Evolutionary conservation across 2,888 invertebrate species (phyloP), one percentile per base, ranked within the genome.

Genomic region (Scaptodrosophila latifasciaeformis): DNA sequence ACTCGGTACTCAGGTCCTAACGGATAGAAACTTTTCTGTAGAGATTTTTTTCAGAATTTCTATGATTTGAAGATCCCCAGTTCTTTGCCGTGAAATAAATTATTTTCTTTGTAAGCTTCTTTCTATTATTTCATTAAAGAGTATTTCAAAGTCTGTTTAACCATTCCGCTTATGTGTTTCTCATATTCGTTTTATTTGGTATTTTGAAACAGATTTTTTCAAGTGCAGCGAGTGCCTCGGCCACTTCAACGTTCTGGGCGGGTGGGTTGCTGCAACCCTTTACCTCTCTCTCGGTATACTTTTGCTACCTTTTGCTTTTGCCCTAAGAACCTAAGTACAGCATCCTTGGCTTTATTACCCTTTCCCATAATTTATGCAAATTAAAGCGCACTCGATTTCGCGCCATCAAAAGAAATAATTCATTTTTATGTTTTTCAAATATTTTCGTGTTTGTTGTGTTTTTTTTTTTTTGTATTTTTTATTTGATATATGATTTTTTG

Each of bases 351-450:
- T 30, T 17, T n/a, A 24, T 10, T 2, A 19, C 30, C 40, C 30
- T 44, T 51, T 31, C 40, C 39, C 45, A 60, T 78, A 76, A 80
- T 78, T 80, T 76, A 76, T 76, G 76, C 67, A 76, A 76, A 76
- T 80, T 78, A 77, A 77, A 77, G 75, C 74, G 65, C 74, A 75
- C 78, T 80, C 66, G 74, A 74, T 74, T 77, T 65, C 72, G 72
- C 72, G 72, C 79, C 79, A 78, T 67, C 35, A 50, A 21, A 34
- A 13, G 12, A 13, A 12, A 13, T n/a, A n/a, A n/a, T n/a, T n/a
- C n/a, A n/a, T n/a, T n/a, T n/a, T n/a, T n/a, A n/a, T n/a, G n/a
- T n/a, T n/a, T n/a, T n/a, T n/a, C n/a, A 59, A 65, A 68, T 60
- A 62, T 54, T 66, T 65, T 51, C 57, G 65, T 59, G 59, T 57